A percentile compares a stretch with the other conserved stretches of the same genome.
Evolutionary conservation across 2,113 vertebrate genomes (phyloP).

Genomic region (Acrocephalus kingi): DNA sequence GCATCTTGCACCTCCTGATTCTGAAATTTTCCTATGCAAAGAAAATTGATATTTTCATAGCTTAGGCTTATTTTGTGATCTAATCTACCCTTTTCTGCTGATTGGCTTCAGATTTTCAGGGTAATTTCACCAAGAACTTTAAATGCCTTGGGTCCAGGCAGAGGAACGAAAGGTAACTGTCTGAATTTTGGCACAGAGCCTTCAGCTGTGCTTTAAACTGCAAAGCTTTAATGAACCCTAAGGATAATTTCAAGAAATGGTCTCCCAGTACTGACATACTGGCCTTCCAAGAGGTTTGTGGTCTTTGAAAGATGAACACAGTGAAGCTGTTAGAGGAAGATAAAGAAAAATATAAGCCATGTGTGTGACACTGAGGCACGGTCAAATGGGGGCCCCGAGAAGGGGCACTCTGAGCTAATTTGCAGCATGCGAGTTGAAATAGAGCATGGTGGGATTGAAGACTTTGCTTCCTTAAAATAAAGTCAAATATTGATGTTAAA

Average conservation of each 20-base stretch:
- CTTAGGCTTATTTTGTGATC: neutral
- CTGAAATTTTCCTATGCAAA: neutral
- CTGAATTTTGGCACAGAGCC: neutral
- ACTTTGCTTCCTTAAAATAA: neutral
- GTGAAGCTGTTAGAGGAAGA: neutral
- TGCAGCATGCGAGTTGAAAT: neutral
- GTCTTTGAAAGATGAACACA: neutral
- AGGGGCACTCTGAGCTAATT: neutral
- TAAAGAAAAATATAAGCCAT: neutral
- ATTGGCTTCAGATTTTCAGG: neutral
- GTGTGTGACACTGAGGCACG: neutral
- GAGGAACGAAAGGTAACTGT: neutral
- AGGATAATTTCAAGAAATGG: neutral
- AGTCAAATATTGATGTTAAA: neutral
- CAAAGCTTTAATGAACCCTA: neutral
- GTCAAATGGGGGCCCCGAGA: fast-evolving
- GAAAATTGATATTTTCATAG: neutral
- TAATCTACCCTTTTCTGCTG: neutral
- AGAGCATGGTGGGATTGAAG: neutral
- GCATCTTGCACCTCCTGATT: neutral
- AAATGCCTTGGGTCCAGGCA: neutral
- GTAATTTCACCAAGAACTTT: neutral
- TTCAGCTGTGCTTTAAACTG: neutral
- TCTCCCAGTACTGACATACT: neutral
- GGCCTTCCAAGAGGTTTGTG: neutral